A percentile compares a stretch with the other conserved stretches of the same genome.
Evolutionary conservation across 2,797 vertebrate genomes (phyloP).

Genomic region (Salarias fasciatus): DNA sequence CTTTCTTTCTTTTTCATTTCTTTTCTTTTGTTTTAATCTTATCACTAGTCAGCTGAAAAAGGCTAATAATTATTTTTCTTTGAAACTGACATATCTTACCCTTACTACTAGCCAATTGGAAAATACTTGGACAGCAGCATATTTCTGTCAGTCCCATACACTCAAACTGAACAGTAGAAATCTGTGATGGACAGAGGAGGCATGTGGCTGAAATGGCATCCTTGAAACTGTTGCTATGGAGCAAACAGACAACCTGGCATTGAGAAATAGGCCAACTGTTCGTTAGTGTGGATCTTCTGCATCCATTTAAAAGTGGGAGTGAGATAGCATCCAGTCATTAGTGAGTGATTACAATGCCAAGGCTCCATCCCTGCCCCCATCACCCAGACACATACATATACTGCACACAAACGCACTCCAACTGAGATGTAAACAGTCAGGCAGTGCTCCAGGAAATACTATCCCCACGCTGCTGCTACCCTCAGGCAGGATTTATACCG

Average conservation of each 20-base stretch:
- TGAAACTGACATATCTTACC: too few species aligned
- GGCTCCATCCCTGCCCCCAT: slow-evolving; percentile 53
- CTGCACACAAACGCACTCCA: slow-evolving; percentile 28
- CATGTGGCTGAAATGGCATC: slow-evolving; percentile 54
- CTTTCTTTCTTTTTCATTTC: too few species aligned
- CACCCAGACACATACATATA: slow-evolving; percentile 15
- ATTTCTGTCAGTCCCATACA: background rate
- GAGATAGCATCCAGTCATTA: slow-evolving; percentile 81
- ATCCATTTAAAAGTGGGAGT: slow-evolving; percentile 76
- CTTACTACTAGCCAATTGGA: too few species aligned
- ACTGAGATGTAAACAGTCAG: slow-evolving; percentile 76
- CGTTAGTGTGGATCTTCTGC: slow-evolving; percentile 61
- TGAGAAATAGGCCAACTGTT: slow-evolving; percentile 70
- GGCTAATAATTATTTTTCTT: slow-evolving; percentile 10
- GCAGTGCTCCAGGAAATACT: slow-evolving; percentile 77
- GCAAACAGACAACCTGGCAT: slow-evolving; percentile 50
- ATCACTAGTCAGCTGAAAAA: slow-evolving; percentile 5
- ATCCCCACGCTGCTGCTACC: slow-evolving; percentile 68
- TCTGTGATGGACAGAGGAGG: slow-evolving; percentile 46
- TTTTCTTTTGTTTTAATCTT: slow-evolving; percentile 25
- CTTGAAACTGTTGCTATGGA: slow-evolving; percentile 64
- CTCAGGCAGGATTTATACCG: slow-evolving; percentile 75
- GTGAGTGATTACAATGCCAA: slow-evolving; percentile 77
- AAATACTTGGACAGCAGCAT: slow-evolving; percentile 32
- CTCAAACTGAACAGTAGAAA: slow-evolving; percentile 9